Evolutionary conservation across 2,113 vertebrate species (phyloP).

Genomic region (Rhea pennata): DNA sequence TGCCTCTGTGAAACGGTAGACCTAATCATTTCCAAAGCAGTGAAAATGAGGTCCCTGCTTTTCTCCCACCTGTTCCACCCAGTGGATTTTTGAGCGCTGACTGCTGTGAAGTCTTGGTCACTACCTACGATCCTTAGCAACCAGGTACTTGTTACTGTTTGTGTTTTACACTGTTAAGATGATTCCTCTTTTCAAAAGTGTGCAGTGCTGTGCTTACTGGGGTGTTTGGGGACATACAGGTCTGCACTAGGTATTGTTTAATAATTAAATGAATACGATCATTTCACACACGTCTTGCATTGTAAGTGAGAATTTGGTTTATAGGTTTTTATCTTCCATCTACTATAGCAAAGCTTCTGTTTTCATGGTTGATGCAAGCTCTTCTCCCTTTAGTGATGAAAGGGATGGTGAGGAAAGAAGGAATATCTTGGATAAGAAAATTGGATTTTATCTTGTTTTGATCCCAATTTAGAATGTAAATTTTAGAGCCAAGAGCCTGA

Average conservation of each 20-base stretch:
- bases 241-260: background rate
- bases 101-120: background rate
- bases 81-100: background rate
- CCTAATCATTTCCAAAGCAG: conserved; percentile 1
- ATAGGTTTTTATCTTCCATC: background rate
- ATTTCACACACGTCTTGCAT: background rate
- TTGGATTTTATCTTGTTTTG: background rate
- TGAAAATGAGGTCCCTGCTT: background rate
- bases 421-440: background rate
- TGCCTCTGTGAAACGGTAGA: conserved; percentile 7
- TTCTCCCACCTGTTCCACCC: conserved; percentile 26
- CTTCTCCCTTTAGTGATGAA: background rate
- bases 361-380: background rate
- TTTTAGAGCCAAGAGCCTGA: background rate
- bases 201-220: background rate
- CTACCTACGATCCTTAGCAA: conserved; percentile 1
- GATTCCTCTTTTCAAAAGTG: background rate
- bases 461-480: background rate
- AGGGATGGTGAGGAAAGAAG: background rate
- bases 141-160: background rate
- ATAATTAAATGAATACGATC: background rate
- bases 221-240: background rate
- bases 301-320: background rate
- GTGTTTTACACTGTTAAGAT: background rate
- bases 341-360: background rate